phyloP scores from a whole-genome alignment of 2,113 vertebrate genomes.

The Hyla sarda region DNA sequence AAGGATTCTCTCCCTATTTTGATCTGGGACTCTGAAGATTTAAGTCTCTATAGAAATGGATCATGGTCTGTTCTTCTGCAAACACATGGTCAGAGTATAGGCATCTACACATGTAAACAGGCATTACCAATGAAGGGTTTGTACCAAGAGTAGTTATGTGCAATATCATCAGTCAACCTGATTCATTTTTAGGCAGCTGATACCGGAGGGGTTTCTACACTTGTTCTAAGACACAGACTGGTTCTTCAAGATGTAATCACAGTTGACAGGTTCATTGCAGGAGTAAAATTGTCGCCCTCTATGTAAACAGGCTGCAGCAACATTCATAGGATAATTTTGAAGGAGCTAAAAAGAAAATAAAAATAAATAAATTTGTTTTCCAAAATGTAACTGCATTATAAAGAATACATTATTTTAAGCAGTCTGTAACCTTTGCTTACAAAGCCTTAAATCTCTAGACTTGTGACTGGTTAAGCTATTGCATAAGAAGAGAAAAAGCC shows the following conservation, averaged over 20 bases:
- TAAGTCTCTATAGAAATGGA: background rate
- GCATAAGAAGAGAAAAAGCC: background rate
- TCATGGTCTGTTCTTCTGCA: background rate
- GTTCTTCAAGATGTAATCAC: background rate
- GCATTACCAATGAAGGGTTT: background rate
- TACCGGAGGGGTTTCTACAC: background rate
- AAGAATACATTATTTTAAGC: background rate
- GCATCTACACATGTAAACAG: background rate
- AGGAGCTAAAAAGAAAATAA: constrained; percentile 80
- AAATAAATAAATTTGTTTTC: background rate
- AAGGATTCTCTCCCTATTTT: background rate
- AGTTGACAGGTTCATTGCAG: constrained; percentile 24
- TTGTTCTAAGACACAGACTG: background rate
- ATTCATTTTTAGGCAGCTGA: background rate
- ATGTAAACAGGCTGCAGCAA: background rate
- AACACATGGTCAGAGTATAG: background rate
- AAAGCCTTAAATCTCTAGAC: background rate
- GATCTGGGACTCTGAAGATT: background rate
- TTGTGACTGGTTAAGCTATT: background rate
- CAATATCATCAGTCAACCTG: background rate
- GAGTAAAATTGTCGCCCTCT: background rate
- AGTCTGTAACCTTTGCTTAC: background rate
- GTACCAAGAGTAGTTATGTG: background rate
- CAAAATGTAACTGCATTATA: background rate
- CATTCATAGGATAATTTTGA: constrained; percentile 92